Evolutionary conservation across 2,113 vertebrate species (phyloP), one percentile per base, ranked within the genome.

Genomic region (Nyctereutes procyonoides): DNA sequence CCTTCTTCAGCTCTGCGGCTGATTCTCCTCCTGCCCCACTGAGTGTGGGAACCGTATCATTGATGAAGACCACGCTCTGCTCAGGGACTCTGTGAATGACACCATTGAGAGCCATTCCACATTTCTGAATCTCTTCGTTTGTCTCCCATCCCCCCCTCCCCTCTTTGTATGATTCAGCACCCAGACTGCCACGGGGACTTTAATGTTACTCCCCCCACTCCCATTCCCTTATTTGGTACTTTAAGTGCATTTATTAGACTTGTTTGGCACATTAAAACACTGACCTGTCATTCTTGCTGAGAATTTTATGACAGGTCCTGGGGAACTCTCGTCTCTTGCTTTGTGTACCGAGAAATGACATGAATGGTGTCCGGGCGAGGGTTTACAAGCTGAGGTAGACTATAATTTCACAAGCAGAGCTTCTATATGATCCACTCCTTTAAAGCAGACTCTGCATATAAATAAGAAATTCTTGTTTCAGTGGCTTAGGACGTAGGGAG

Each of bases 391-490:
- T 20, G 65, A 71, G 4, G 24, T 14, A 60, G 87, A 95, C 91
- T 7, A 0, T 86, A 67, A 1, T 87, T 97, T 98, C 60, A 71
- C 62, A 93, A 93, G 93, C 92, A 89, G 53, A 87, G 5, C 58
- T 96, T 96, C 93, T 86, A 13, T 60, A 1, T 93, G 65, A 4
- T 86, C 62, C 51, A 19, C 17, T 87, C 35, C 24, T 77, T 43
- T 80, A 65, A 65, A 5, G 11, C n/a, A 89, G 87, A 76, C 73
- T 73, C 51, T 84, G 62, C 85, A 91, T 67, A n/a, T 96, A 94
- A 93, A 73, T 85, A 35, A 96, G 67, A 60, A 93, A 22, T 96
- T 80, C n/a, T 11, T 90, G 35, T 93, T 96, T 97, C 60, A 93
- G 9, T 88, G 69, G 48, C 82, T 88, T 92, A 89, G 90, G 76